phyloP scores from a whole-genome alignment of 2,797 vertebrate species.

The Enteromius viviparus region DNA sequence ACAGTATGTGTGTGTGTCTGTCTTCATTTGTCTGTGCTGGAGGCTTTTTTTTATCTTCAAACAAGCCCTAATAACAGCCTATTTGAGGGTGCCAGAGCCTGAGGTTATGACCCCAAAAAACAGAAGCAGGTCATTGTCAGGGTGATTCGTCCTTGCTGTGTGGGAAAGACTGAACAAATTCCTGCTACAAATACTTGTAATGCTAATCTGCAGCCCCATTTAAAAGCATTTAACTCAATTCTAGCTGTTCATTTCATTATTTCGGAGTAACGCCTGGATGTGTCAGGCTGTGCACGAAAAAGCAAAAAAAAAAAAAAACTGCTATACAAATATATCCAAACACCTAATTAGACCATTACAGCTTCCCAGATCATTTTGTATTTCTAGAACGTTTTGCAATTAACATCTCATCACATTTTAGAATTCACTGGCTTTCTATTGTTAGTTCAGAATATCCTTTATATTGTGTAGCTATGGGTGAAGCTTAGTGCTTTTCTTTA shows the following conservation, averaged over 20 bases:
- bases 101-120: slow-evolving; percentile 78
- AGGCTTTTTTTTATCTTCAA: slow-evolving; percentile 77
- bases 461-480: slow-evolving; percentile 16
- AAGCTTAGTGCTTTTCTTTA: slow-evolving; percentile 21
- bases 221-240: slow-evolving; percentile 77
- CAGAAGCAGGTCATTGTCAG: slow-evolving; percentile 74
- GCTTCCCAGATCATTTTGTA: not conserved
- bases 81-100: slow-evolving; percentile 70
- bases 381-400: slow-evolving; percentile 34
- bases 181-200: slow-evolving; percentile 73
- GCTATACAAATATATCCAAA: slow-evolving; percentile 43
- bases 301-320: slow-evolving; percentile 57
- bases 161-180: slow-evolving; percentile 72
- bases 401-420: slow-evolving; percentile 12
- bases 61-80: slow-evolving; percentile 76
- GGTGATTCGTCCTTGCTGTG: slow-evolving; percentile 75
- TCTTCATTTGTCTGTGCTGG: slow-evolving; percentile 35
- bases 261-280: slow-evolving; percentile 71
- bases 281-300: slow-evolving; percentile 57
- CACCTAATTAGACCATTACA: slow-evolving; percentile 19
- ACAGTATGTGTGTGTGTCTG: slow-evolving; percentile 13
- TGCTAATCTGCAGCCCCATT: slow-evolving; percentile 73
- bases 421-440: slow-evolving; percentile 7
- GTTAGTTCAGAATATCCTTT: not conserved
- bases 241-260: slow-evolving; percentile 54